phyloP scores from a whole-genome alignment of 2,888 invertebrate genomes.

The Polydrusus tereticollis region DNA sequence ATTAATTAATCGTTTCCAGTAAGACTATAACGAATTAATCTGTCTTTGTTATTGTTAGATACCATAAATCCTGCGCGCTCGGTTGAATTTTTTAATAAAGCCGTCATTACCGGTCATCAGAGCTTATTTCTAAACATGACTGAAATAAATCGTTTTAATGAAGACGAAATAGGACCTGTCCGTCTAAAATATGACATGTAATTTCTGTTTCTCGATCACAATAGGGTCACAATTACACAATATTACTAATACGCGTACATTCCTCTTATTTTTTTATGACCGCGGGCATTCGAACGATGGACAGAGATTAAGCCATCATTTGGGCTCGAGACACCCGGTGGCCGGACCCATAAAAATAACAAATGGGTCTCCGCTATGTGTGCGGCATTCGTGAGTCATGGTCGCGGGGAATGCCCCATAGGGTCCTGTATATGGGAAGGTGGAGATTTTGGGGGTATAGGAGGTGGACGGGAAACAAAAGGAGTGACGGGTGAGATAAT shows the following conservation, averaged over 20 bases:
- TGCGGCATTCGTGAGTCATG: conserved; percentile 47
- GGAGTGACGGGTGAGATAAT: too few species aligned
- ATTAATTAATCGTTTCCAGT: too few species aligned
- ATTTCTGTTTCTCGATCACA: neutral
- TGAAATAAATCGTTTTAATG: conserved; percentile 4
- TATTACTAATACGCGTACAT: conserved; percentile 7
- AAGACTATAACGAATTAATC: neutral
- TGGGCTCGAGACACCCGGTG: conserved; percentile 43
- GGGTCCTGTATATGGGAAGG: conserved; percentile 26
- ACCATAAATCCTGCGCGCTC: neutral
- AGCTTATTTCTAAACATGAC: conserved; percentile 1
- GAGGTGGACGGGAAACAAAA: neutral
- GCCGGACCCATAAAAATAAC: conserved; percentile 48
- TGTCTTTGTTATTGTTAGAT: neutral
- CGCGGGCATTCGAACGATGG: conserved; percentile 37
- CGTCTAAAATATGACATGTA: neutral
- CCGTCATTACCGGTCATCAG: neutral
- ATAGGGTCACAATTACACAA: conserved; percentile 8
- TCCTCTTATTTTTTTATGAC: conserved; percentile 16
- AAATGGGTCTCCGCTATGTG: conserved; percentile 46
- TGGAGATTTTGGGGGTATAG: neutral
- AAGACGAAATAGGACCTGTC: neutral
- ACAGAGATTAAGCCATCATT: conserved; percentile 47
- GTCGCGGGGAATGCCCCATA: conserved; percentile 31
- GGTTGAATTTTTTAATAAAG: neutral